Base-by-base conservation (phyloP, 2,888 invertebrate genomes). In the Athalia circularis region DNA sequence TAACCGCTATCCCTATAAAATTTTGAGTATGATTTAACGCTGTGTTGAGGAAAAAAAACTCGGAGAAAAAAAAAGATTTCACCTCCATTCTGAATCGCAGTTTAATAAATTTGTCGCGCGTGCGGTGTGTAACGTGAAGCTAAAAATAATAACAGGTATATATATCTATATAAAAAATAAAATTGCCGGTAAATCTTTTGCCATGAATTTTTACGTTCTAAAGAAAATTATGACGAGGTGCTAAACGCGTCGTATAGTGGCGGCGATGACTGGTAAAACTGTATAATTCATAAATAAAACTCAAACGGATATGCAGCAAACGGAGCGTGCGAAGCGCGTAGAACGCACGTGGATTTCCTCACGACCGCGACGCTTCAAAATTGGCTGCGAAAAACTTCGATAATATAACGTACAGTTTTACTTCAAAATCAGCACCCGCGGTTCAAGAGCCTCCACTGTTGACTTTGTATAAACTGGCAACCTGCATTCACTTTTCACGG, bases 261-360 rank as follows among this genome's bases (percentile, higher is more conserved):
- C 43, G 8, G n/a, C 9, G 9, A 54, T 9, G 29, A 54, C 68
- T 29, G 47, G 68, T 54, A 43, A 68, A 52, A 68, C 65, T 47
- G 52, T 29, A 29, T 68, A 68, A 68, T 68, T 68, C 68, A 43
- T 29, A 43, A 68, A 68, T 68, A 50, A 68, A 15, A 43, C 52
- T 50, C n/a, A 52, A 6, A 68, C 7, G 5, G 29, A 5, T 11
- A 29, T 15, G 68, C 50, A 52, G 68, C 52, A 68, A 68, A 54
- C 68, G 68, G 50, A 68, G 68, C 68, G 68, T 68, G 68, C 54
- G 52, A 68, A 68, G 54, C 29, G 68, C 29, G 13, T 13, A 68
- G 68, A 29, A 29, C 29, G 29, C 29, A 29, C 45, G 50, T 52
- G 68, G 52, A 45, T 68, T 52, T 43, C 29, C 54, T 29, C 6